Conservation (phyloP, 2,797 vertebrate species). For the Diglossa cyanea region DNA sequence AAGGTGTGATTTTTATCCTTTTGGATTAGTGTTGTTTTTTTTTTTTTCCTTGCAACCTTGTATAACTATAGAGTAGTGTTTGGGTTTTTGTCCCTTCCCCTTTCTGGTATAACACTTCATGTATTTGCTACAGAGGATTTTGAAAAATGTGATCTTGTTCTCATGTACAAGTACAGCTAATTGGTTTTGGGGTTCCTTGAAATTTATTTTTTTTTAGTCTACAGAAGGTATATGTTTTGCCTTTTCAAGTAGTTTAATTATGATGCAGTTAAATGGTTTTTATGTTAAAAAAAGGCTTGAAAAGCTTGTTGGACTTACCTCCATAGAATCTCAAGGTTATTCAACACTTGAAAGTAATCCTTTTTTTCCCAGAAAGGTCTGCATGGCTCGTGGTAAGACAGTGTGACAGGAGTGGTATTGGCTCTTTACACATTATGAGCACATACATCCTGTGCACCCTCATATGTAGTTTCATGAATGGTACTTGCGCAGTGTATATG, state of each 20-base stretch:
- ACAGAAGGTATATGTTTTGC: background rate
- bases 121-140: background rate
- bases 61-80: background rate
- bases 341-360: background rate
- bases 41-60: background rate
- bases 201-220: background rate
- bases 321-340: background rate
- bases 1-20: background rate
- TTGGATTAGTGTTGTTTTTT: background rate
- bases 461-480: rapidly evolving
- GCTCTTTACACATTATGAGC: background rate
- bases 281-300: background rate
- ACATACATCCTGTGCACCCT: background rate
- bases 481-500: rapidly evolving
- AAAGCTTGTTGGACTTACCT: background rate
- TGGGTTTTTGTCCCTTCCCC: background rate
- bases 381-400: rapidly evolving
- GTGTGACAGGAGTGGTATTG: background rate
- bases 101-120: background rate
- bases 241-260: background rate
- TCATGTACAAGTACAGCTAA: background rate
- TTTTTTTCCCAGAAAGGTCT: background rate
- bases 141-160: background rate
- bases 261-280: background rate
- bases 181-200: background rate